These are phyloP conservation scores for Lasioglossum figueresi DNA, from an alignment of 2,888 invertebrate genomes.

Conservation along the genomic window DNA sequence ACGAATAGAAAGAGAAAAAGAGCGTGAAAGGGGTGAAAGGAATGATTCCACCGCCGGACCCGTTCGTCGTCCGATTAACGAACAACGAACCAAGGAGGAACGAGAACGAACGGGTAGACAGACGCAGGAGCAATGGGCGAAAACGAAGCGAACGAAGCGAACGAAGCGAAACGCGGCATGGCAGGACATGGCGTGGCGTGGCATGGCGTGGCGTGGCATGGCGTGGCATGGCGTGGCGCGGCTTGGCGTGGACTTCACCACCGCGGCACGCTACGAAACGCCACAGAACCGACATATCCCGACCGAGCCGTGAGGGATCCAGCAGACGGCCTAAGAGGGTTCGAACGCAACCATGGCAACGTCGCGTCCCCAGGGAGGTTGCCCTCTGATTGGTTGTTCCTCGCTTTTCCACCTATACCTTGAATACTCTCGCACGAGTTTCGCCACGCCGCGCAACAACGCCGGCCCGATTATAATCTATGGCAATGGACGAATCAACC, in stretches of 20 bases:
- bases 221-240: constrained; percentile 12
- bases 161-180: background rate
- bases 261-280: constrained; percentile 49
- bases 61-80: constrained; percentile 47
- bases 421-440: constrained; percentile 69
- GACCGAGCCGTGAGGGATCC: constrained; percentile 79
- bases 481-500: constrained; percentile 56
- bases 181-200: constrained; percentile 11
- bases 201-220: constrained; percentile 15
- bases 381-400: constrained; percentile 83
- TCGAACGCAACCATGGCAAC: constrained; percentile 84
- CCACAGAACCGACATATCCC: constrained; percentile 59
- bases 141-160: constrained; percentile 13
- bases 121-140: constrained; percentile 29
- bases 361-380: constrained; percentile 82
- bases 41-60: constrained; percentile 43
- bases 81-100: constrained; percentile 57
- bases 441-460: constrained; percentile 74
- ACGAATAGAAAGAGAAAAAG: constrained; percentile 60
- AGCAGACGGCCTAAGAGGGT: constrained; percentile 82
- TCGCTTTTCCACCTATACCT: constrained; percentile 79
- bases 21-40: constrained; percentile 53
- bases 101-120: constrained; percentile 26
- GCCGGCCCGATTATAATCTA: constrained; percentile 80
- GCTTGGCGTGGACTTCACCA: constrained; percentile 21